These are phyloP conservation scores for Gobio occitaniae DNA, from an alignment of 2,797 vertebrate genomes.

Conservation along the genomic window DNA sequence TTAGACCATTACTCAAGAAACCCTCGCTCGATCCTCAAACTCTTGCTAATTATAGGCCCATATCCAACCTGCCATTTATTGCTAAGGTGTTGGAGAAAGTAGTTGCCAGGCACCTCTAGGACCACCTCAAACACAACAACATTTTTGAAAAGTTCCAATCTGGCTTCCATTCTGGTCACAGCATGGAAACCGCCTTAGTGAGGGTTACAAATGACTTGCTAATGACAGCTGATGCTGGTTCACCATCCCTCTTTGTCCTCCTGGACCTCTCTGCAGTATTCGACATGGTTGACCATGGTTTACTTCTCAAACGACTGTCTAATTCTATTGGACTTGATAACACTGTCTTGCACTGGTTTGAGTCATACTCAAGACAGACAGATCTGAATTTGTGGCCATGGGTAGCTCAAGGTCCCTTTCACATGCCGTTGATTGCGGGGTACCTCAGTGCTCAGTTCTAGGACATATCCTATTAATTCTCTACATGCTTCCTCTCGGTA, in stretches of 20 bases:
- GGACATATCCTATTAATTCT: slow-evolving; percentile 26
- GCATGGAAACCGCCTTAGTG: slow-evolving; percentile 8
- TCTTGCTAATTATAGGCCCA: no score
- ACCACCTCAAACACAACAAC: slow-evolving; percentile 6
- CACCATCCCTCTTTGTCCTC: not conserved
- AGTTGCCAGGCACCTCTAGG: not conserved
- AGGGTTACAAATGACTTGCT: slow-evolving; percentile 21
- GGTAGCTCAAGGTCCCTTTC: slow-evolving; percentile 10
- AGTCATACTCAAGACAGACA: slow-evolving; percentile 15
- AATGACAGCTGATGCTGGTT: no score
- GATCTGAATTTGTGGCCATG: slow-evolving; percentile 35
- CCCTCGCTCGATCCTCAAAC: slow-evolving; percentile 7
- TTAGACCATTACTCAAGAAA: slow-evolving; percentile 16
- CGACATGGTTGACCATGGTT: not conserved
- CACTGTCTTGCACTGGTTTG: not conserved
- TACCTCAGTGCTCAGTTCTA: slow-evolving; percentile 33
- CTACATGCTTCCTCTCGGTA: not conserved
- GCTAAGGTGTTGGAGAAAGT: not conserved
- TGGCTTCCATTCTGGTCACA: slow-evolving; percentile 1
- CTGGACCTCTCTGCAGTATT: slow-evolving; percentile 1
- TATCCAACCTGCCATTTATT: no score
- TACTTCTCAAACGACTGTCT: slow-evolving; percentile 17
- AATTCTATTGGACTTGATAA: slow-evolving; percentile 5
- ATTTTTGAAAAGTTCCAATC: slow-evolving; percentile 33
- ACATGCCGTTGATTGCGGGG: slow-evolving; percentile 1